Evolutionary conservation across 2,797 vertebrate genomes (phyloP).

Genomic region (Gouania willdenowi): DNA sequence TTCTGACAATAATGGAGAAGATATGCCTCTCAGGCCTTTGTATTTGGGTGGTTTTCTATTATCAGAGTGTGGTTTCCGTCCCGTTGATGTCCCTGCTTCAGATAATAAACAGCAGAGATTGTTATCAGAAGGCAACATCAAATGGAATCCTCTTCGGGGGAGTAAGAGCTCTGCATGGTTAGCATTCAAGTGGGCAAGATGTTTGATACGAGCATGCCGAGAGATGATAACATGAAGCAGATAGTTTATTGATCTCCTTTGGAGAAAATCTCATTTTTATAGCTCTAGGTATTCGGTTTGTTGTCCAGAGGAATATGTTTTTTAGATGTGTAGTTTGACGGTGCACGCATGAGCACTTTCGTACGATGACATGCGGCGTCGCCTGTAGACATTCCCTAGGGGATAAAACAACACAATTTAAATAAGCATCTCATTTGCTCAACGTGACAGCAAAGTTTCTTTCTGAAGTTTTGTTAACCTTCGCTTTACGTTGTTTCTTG

Average conservation of each 20-base stretch:
- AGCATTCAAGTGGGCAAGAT: slow-evolving; percentile 16
- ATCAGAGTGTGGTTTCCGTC: background rate
- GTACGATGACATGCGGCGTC: too few relatives aligned
- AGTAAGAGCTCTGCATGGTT: slow-evolving; percentile 14
- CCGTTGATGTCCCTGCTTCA: slow-evolving; percentile 14
- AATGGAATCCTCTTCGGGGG: slow-evolving; percentile 23
- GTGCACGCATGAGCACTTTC: too few relatives aligned
- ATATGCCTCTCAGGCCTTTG: background rate
- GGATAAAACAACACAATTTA: too few relatives aligned
- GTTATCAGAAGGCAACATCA: slow-evolving; percentile 32
- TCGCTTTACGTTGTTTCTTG: too few relatives aligned
- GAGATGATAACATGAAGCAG: slow-evolving; percentile 28
- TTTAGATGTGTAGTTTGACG: slow-evolving; percentile 11
- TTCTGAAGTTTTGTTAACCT: too few relatives aligned
- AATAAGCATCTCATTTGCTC: too few relatives aligned
- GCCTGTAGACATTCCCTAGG: too few relatives aligned
- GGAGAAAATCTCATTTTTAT: slow-evolving; percentile 30
- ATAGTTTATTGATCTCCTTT: slow-evolving; percentile 41
- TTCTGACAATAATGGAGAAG: background rate
- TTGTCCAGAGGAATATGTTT: slow-evolving; percentile 4
- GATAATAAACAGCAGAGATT: slow-evolving; percentile 24
- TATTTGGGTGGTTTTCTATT: background rate
- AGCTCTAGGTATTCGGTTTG: background rate
- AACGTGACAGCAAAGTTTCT: too few relatives aligned
- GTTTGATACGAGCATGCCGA: slow-evolving; percentile 21